A percentile compares a stretch with the other conserved stretches of the same genome.
Evolutionary conservation across 2,888 invertebrate genomes (phyloP).

Genomic region (Meloe dianella): DNA sequence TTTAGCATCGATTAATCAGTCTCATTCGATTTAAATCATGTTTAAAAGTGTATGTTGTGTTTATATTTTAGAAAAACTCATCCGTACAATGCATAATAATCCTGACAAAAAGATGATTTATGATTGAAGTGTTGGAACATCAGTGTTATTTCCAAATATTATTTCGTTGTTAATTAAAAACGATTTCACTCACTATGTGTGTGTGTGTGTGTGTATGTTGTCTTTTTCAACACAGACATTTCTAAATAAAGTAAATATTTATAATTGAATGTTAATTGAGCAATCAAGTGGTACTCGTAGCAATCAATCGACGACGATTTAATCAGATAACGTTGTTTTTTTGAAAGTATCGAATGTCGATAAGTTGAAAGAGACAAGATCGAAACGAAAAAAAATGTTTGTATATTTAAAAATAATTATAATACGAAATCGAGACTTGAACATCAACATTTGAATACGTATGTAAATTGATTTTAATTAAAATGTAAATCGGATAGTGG

Average conservation of each 20-base stretch:
- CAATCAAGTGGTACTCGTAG: conserved; percentile 1
- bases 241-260: conserved; percentile 14
- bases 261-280: conserved; percentile 13
- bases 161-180: conserved; percentile 10
- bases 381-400: neutral
- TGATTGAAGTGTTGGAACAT: neutral
- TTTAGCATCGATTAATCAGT: neutral
- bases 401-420: conserved; percentile 8
- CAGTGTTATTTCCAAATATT: conserved; percentile 7
- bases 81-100: neutral
- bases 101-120: conserved; percentile 1
- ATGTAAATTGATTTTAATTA: conserved; percentile 40
- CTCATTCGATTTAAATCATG: neutral
- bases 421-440: conserved; percentile 21
- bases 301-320: conserved; percentile 23
- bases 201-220: too few relatives aligned
- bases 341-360: conserved; percentile 24
- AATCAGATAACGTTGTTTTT: conserved; percentile 22
- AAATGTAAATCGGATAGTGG: conserved; percentile 34
- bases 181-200: neutral
- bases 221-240: conserved; percentile 17
- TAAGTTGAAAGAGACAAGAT: conserved; percentile 14
- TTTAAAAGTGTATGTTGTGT: neutral
- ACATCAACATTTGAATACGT: conserved; percentile 40
- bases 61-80: neutral